Conservation (phyloP, 2,888 invertebrate species). For the Emmelina monodactyla region DNA sequence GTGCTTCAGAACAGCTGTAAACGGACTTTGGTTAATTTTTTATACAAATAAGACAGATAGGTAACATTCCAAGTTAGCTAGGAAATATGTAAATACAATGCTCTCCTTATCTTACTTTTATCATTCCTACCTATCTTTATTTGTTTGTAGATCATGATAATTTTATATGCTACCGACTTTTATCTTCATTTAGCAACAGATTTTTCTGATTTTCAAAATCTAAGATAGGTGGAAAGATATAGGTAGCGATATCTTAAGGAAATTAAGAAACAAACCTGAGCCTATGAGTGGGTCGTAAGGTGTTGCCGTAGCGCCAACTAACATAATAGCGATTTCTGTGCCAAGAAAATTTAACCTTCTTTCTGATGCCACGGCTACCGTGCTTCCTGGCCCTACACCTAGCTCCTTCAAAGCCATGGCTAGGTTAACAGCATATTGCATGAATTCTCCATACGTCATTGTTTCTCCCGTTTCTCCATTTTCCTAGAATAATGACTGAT, state of each 20-base stretch:
- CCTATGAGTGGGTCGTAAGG: slow-evolving; percentile 32
- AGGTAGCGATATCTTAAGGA: no score
- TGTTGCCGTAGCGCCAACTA: slow-evolving; percentile 38
- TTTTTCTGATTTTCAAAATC: no score
- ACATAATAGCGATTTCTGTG: slow-evolving; percentile 57
- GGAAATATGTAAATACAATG: no score
- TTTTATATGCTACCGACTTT: no score
- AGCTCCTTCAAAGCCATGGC: slow-evolving; percentile 52
- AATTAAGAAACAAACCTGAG: no score
- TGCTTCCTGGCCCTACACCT: slow-evolving; percentile 57
- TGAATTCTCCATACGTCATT: slow-evolving; percentile 56
- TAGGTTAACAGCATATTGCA: slow-evolving; percentile 58
- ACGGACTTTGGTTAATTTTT: slow-evolving; percentile 4
- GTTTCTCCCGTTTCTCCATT: slow-evolving; percentile 59
- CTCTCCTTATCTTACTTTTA: no score
- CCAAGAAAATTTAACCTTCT: slow-evolving; percentile 64
- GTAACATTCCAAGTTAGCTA: no score
- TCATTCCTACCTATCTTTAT: no score
- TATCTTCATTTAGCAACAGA: no score
- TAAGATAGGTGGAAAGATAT: no score
- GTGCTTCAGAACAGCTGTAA: slow-evolving; percentile 70
- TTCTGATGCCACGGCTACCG: slow-evolving; percentile 66
- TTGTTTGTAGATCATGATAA: no score
- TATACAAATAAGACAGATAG: no score
- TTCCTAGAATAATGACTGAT: slow-evolving; percentile 34